Percentiles rank a stretch among this genome's conserved stretches.
phyloP scores from a whole-genome alignment of 2,888 invertebrate genomes.

The Chrysolina oricalcia region DNA sequence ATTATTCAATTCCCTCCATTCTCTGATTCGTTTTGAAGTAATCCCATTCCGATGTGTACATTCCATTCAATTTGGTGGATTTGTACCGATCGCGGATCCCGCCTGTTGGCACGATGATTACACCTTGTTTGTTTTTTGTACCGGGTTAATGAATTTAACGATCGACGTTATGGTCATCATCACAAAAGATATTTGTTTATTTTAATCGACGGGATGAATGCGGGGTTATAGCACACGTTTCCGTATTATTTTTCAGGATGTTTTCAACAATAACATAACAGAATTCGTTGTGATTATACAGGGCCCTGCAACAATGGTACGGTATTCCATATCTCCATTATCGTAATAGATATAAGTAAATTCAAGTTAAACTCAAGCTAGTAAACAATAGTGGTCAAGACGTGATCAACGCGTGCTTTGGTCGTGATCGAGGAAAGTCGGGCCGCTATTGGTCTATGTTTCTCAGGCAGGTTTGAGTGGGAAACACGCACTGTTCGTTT shows the following conservation, averaged over 20 bases:
- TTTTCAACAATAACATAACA: too few species aligned
- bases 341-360: too few species aligned
- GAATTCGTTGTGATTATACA: too few species aligned
- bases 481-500: too few species aligned
- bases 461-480: too few species aligned
- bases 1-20: constrained; percentile 14
- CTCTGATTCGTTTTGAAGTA: constrained; percentile 15
- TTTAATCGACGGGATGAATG: not conserved
- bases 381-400: too few species aligned
- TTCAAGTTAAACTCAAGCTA: too few species aligned
- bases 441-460: too few species aligned
- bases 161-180: constrained; percentile 2
- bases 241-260: not conserved
- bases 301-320: too few species aligned
- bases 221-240: not conserved
- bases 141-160: constrained; percentile 1
- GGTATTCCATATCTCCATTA: too few species aligned
- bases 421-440: too few species aligned
- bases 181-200: not conserved
- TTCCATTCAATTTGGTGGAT: constrained; percentile 20
- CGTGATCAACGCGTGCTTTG: too few species aligned
- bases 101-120: constrained; percentile 18
- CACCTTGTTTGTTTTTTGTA: constrained; percentile 10
- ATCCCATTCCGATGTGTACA: constrained; percentile 18
- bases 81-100: not conserved